Base-by-base conservation (phyloP, 1,140 invertebrate genomes). In the Drosophila bocqueti region DNA sequence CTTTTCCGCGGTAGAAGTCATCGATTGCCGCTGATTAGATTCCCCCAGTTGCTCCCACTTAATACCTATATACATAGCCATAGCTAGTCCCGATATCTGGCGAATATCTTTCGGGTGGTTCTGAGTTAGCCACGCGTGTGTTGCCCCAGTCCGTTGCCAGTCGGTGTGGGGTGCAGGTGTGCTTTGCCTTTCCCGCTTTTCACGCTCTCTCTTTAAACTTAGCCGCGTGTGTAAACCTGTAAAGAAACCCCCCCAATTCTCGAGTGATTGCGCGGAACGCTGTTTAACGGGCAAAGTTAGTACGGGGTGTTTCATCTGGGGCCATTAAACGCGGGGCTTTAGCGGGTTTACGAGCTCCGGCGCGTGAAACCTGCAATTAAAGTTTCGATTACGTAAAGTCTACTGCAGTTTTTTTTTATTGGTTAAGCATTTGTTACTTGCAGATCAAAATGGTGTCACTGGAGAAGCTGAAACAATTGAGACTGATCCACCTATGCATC, bases 401-500 rank as follows among this genome's bases (percentile, higher is more conserved):
- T 29, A 9, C 16, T 24, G 50, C 38, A 34, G 21, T 24, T 40
- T 24, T 26, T 21, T 24, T 50, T 64, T 21, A 63, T 47, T 47
- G 45, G 38, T 40, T 73, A 38, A 46, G 9, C 26, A 21, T 40
- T 63, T 18, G 2, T 0, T 50, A 38, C 10, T 63, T 58, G 2
- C 59, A 79, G 76, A 62, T 74, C 77, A 73, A 82, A 61, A 87
- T 87, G 83, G 77, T 81, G 69, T 82, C 76, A 29, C 16, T 85
- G 63, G 76, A 81, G 54, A 75, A 91, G 64, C 76, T 93, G 46
- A 93, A 93, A 74, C 83, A 89, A 81, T 74, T 91, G 83, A 93
- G 92, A 92, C 91, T 93, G 82, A 93, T 96, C 62, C 97, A 98
- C 92, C 93, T 98, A 82, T 95, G 97, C 93, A 95, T 98, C 91